Evolutionary conservation across 1,140 invertebrate species (phyloP).

Genomic region (Cydia pomonella): DNA sequence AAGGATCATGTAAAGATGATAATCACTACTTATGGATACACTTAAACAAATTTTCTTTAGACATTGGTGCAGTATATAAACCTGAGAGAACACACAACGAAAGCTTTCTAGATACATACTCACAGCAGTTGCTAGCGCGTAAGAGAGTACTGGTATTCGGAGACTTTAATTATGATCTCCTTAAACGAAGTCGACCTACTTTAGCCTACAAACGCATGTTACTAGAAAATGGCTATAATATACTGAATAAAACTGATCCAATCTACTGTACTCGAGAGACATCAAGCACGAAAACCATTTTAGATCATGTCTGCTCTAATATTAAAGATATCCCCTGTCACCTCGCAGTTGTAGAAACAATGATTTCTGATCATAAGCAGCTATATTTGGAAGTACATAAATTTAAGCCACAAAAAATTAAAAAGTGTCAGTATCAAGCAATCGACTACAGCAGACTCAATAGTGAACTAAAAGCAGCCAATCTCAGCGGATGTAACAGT

Average conservation of each 20-base stretch:
- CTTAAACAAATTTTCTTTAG: neutral
- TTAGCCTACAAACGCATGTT: neutral
- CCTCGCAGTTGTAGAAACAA: neutral
- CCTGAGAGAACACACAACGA: neutral
- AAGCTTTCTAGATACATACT: neutral
- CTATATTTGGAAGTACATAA: neutral
- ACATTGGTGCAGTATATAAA: conserved; percentile 12
- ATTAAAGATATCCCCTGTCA: neutral
- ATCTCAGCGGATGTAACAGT: neutral
- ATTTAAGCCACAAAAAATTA: neutral
- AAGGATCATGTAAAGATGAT: neutral
- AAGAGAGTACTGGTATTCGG: neutral
- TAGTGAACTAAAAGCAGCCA: neutral
- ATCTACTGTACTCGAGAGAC: neutral
- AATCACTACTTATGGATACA: conserved; percentile 13
- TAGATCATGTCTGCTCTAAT: neutral
- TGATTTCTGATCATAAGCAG: neutral
- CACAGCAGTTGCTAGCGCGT: neutral
- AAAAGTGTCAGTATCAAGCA: neutral
- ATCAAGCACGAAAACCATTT: neutral
- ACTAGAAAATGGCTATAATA: neutral
- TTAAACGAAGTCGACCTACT: neutral
- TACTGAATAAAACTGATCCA: neutral
- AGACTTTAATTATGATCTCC: neutral
- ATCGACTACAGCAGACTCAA: neutral